Conservation (phyloP, 2,888 invertebrate species). For the Bombylius major region DNA sequence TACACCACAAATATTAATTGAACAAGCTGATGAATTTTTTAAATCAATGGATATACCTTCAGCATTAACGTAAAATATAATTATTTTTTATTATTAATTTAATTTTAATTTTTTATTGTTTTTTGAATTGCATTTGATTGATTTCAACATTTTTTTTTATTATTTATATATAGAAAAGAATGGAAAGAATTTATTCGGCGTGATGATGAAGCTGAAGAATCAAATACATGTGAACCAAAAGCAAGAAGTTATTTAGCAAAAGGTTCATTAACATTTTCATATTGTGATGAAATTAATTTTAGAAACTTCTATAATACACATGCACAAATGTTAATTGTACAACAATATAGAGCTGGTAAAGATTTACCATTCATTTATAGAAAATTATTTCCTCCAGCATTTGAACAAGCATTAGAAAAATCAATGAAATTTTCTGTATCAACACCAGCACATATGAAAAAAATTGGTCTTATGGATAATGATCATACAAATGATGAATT, state of each 20-base stretch:
- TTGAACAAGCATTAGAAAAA: conserved; percentile 2
- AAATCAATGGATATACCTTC: conserved; percentile 1
- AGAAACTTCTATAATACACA: not conserved
- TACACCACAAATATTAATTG: not conserved
- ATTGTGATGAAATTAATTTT: conserved; percentile 1
- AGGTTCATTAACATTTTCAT: conserved; percentile 1
- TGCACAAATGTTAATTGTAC: conserved; percentile 5
- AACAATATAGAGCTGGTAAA: not conserved
- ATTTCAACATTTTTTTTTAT: too few relatives aligned
- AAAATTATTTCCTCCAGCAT: not conserved
- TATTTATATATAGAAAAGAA: not conserved
- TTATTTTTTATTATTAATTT: too few relatives aligned
- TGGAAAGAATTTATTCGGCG: conserved; percentile 1
- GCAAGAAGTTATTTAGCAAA: not conserved
- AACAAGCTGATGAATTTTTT: conserved; percentile 1
- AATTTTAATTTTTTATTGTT: too few relatives aligned
- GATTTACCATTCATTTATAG: not conserved
- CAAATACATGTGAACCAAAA: not conserved
- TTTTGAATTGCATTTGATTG: too few relatives aligned
- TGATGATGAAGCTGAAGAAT: not conserved
- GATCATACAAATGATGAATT: not conserved
- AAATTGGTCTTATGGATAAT: not conserved
- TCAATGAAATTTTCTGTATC: not conserved
- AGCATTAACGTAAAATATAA: not conserved
- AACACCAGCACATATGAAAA: not conserved